These are phyloP conservation scores for Pseudococcus jackbeardsleyi DNA, from an alignment of 2,888 invertebrate genomes.

Conservation along the genomic window DNA sequence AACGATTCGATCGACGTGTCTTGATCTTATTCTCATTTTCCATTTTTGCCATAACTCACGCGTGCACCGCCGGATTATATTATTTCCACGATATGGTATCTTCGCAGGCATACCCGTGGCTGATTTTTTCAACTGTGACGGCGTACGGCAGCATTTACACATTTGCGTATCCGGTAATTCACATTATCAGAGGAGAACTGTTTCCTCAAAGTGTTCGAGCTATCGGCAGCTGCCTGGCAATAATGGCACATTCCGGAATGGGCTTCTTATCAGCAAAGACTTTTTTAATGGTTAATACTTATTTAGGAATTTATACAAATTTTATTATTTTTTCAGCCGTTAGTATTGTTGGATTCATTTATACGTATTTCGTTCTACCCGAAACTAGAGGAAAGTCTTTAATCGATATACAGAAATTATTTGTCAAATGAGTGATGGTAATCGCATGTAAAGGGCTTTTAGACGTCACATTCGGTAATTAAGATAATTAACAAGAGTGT, in stretches of 20 bases:
- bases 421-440: background rate
- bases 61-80: slow-evolving; percentile 64
- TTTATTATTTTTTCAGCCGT: slow-evolving; percentile 7
- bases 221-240: slow-evolving; percentile 4
- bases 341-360: background rate
- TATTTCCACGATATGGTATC: background rate
- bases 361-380: slow-evolving; percentile 24
- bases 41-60: slow-evolving; percentile 66
- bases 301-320: slow-evolving; percentile 15
- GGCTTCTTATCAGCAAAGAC: slow-evolving; percentile 20
- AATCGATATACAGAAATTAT: slow-evolving; percentile 38
- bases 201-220: slow-evolving; percentile 47
- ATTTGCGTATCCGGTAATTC: slow-evolving; percentile 34
- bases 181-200: slow-evolving; percentile 21
- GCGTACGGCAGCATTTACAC: slow-evolving; percentile 6
- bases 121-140: slow-evolving; percentile 29
- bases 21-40: slow-evolving; percentile 66
- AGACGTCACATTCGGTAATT: background rate
- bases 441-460: background rate
- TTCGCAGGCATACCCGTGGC: background rate
- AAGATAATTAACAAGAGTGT: background rate
- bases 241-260: slow-evolving; percentile 25
- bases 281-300: background rate
- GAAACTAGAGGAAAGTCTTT: slow-evolving; percentile 52
- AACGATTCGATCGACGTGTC: slow-evolving; percentile 66